Conservation (phyloP, 2,113 vertebrate species). For the Vanacampus margaritifer region DNA sequence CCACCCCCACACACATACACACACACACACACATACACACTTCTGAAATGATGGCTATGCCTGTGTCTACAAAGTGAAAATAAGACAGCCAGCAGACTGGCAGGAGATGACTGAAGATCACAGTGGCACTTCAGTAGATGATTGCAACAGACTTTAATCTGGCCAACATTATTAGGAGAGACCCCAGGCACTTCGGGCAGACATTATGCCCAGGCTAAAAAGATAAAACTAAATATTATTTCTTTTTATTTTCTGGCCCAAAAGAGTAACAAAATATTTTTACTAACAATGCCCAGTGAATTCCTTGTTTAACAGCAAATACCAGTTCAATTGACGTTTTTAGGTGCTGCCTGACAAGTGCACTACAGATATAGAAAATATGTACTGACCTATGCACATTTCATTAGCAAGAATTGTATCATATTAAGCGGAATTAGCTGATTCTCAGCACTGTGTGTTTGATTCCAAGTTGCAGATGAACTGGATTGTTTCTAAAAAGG, state of each 20-base stretch:
- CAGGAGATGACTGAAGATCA: conserved; percentile 18
- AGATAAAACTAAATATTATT: conserved; percentile 6
- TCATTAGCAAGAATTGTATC: too few species aligned
- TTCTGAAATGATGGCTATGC: not conserved
- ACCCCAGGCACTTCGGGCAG: not conserved
- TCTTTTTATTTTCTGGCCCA: conserved; percentile 24
- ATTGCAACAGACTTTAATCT: conserved; percentile 19
- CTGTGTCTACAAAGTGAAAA: conserved; percentile 34
- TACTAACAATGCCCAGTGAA: conserved; percentile 14
- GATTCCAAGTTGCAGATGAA: conserved; percentile 27
- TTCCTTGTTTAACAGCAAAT: conserved; percentile 9
- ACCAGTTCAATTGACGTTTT: conserved; percentile 29
- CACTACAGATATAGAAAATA: conserved; percentile 27
- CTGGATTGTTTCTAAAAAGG: conserved; percentile 24
- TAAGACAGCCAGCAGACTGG: conserved; percentile 18
- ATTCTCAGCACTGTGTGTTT: not conserved
- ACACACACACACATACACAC: not conserved
- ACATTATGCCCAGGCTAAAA: conserved; percentile 21
- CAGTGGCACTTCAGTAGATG: conserved; percentile 7
- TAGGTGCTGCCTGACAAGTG: conserved; percentile 26
- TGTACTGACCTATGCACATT: not conserved
- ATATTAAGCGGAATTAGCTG: too few species aligned
- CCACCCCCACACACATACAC: not conserved
- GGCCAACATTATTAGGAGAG: conserved; percentile 12
- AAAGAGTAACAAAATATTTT: conserved; percentile 9